Evolutionary conservation across 2,888 invertebrate genomes (phyloP).

Genomic region (Drosophila neotestacea): DNA sequence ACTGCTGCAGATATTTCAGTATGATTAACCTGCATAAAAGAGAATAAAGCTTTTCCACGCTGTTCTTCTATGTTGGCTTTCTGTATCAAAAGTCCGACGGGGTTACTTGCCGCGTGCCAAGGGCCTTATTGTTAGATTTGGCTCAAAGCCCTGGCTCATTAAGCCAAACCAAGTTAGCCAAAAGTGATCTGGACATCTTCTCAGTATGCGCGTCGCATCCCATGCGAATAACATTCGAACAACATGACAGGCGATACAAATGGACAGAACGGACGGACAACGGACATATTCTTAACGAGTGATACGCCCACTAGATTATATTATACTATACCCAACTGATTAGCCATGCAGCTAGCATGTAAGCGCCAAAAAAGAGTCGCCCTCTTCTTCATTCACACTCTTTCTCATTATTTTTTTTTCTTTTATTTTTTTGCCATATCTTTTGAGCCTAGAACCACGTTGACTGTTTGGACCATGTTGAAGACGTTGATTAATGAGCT

Average conservation of each 20-base stretch:
- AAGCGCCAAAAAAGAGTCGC: conserved; percentile 22
- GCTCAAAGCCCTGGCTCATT: conserved; percentile 2
- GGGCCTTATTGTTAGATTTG: conserved; percentile 3
- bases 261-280: conserved; percentile 17
- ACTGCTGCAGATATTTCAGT: too few species aligned
- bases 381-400: neutral
- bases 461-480: conserved; percentile 35
- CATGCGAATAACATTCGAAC: conserved; percentile 60
- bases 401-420: neutral
- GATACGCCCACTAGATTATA: conserved; percentile 67
- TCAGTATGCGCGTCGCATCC: conserved; percentile 62
- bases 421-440: conserved; percentile 21
- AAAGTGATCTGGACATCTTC: conserved; percentile 17
- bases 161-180: neutral
- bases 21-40: too few species aligned
- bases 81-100: too few species aligned
- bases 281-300: neutral
- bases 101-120: conserved; percentile 34
- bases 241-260: conserved; percentile 67
- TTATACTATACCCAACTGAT: conserved; percentile 49
- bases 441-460: conserved; percentile 43
- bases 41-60: too few species aligned
- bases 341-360: conserved; percentile 59
- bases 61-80: too few species aligned
- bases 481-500: conserved; percentile 73